These are phyloP conservation scores for Aphelocoma californica DNA, from an alignment of 2,797 vertebrate genomes.

Conservation along the genomic window DNA sequence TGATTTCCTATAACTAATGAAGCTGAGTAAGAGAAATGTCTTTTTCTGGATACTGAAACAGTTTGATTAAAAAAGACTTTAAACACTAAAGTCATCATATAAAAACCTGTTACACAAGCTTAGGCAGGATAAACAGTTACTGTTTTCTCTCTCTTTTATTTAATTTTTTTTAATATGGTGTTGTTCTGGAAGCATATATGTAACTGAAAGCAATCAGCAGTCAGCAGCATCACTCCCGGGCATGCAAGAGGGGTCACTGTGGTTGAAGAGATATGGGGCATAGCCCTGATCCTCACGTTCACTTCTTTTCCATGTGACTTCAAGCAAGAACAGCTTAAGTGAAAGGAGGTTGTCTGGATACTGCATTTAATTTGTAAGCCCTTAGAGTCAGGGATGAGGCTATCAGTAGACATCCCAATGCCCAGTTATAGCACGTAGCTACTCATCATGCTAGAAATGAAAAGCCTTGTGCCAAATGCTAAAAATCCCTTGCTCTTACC, in stretches of 20 bases:
- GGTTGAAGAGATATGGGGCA: neutral
- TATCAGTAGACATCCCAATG: neutral
- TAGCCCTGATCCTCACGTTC: neutral
- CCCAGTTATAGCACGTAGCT: neutral
- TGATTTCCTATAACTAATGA: slow-evolving; percentile 52
- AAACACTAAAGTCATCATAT: neutral
- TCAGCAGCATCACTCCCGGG: neutral
- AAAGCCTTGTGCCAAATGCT: neutral
- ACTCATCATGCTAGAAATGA: neutral
- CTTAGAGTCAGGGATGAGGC: neutral
- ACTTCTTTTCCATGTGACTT: neutral
- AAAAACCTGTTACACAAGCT: slow-evolving; percentile 24
- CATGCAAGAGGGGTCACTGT: neutral
- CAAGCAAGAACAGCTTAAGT: neutral
- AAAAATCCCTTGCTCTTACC: neutral
- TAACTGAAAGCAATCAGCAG: neutral
- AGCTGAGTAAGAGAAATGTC: slow-evolving; percentile 14
- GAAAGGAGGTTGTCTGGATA: neutral
- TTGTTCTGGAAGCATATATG: neutral
- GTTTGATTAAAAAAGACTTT: neutral
- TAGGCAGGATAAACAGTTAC: neutral
- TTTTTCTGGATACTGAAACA: neutral
- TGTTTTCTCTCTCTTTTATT: neutral
- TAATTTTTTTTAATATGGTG: neutral
- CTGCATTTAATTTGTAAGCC: neutral